Conservation (phyloP, 2,113 vertebrate genomes). For the Cichladusa arquata region DNA sequence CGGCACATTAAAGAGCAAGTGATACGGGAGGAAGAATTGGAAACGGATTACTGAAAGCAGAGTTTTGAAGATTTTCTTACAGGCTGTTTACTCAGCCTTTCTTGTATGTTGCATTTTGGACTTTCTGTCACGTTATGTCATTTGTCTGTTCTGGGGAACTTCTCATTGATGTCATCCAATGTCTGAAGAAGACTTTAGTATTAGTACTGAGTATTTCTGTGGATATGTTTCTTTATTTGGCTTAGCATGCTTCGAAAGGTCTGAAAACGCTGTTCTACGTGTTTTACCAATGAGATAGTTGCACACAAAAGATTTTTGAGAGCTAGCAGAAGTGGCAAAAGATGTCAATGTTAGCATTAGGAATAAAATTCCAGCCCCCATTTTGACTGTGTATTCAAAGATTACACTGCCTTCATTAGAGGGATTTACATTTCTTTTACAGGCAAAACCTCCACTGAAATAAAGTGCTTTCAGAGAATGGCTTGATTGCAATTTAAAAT, state of each 20-base stretch:
- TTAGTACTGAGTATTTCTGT: not conserved
- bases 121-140: not conserved
- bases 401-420: slow-evolving; percentile 48
- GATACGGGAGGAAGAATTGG: slow-evolving; percentile 1
- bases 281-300: not conserved
- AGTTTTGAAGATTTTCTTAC: not conserved
- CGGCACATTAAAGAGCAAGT: not conserved
- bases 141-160: not conserved
- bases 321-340: slow-evolving; percentile 18
- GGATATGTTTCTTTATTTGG: not conserved
- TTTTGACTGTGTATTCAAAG: slow-evolving; percentile 38
- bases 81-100: not conserved
- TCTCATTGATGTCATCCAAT: not conserved
- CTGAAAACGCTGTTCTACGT: not conserved
- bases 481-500: slow-evolving; percentile 66
- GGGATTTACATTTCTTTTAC: slow-evolving; percentile 53
- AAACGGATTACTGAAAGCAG: not conserved
- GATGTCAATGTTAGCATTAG: slow-evolving; percentile 21
- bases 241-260: not conserved
- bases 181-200: slow-evolving; percentile 1
- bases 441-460: slow-evolving; percentile 38
- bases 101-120: not conserved
- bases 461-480: slow-evolving; percentile 54
- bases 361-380: slow-evolving; percentile 35
- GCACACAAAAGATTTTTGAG: not conserved